Percentiles rank a stretch among this genome's conserved stretches.
Evolutionary conservation across 1,140 invertebrate genomes (phyloP).

Genomic region (Diachasmimorpha longicaudata): DNA sequence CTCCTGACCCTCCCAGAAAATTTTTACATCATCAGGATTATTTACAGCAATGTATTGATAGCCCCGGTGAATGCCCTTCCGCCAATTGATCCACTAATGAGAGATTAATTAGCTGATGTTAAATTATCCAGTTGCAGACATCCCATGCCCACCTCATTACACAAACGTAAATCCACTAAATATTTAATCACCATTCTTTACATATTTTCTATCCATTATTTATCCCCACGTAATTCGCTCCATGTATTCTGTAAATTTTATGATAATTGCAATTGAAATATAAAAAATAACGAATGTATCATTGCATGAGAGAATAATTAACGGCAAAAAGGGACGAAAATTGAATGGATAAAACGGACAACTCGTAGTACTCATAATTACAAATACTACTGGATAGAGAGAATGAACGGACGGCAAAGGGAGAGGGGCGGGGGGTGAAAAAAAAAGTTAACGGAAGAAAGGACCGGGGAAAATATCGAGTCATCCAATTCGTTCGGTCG

Average conservation of each 20-base stretch:
- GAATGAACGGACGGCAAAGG: background rate
- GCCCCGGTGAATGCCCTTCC: conserved; percentile 20
- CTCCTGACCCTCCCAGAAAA: too few species aligned
- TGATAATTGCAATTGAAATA: background rate
- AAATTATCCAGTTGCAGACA: conserved; percentile 36
- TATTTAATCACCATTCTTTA: background rate
- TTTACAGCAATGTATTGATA: background rate
- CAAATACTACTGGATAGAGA: background rate
- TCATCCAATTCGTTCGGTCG: conserved; percentile 44
- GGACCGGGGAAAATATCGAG: conserved; percentile 14
- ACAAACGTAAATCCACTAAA: background rate
- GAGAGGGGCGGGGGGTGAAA: background rate
- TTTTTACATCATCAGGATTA: conserved; percentile 7
- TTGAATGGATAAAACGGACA: background rate
- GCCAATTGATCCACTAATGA: conserved; percentile 42
- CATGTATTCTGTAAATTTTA: background rate
- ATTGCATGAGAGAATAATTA: background rate
- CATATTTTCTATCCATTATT: conserved; percentile 12
- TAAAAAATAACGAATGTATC: background rate
- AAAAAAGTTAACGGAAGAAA: conserved; percentile 10
- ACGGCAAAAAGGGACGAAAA: background rate
- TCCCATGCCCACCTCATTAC: conserved; percentile 6
- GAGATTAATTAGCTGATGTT: conserved; percentile 46
- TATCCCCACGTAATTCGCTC: background rate
- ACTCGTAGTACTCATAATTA: background rate